These are phyloP conservation scores for Dynastes hyllus DNA, from an alignment of 2,888 invertebrate species.

Conservation along the genomic window DNA sequence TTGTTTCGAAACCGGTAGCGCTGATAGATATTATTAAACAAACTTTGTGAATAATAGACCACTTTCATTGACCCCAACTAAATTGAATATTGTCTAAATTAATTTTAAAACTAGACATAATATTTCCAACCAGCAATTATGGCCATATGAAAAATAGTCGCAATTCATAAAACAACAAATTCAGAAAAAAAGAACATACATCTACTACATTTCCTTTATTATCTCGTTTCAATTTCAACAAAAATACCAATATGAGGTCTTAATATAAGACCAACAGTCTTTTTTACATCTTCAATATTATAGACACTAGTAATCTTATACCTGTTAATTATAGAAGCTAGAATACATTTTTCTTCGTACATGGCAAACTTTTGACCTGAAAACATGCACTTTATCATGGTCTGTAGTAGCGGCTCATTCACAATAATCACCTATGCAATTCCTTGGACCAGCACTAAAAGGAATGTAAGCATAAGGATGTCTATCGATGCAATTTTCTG, in stretches of 20 bases:
- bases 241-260: slow-evolving; percentile 26
- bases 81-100: too few relatives aligned
- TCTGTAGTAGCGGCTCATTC: background rate
- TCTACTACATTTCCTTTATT: background rate
- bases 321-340: slow-evolving; percentile 35
- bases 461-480: slow-evolving; percentile 55
- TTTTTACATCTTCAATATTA: background rate
- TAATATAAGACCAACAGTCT: slow-evolving; percentile 14
- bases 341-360: slow-evolving; percentile 47
- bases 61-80: too few relatives aligned
- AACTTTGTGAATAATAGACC: too few relatives aligned
- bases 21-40: too few relatives aligned
- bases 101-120: too few relatives aligned
- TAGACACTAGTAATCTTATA: slow-evolving; percentile 36
- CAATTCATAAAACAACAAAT: too few relatives aligned
- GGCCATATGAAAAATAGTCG: too few relatives aligned
- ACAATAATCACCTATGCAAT: slow-evolving; percentile 36
- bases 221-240: slow-evolving; percentile 35
- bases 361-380: slow-evolving; percentile 50
- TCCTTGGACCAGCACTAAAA: slow-evolving; percentile 46
- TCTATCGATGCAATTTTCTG: slow-evolving; percentile 61
- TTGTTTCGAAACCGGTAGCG: too few relatives aligned
- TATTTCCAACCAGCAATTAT: too few relatives aligned
- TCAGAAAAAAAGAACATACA: background rate
- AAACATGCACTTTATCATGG: background rate